These are phyloP conservation scores for Drosophila baimaii DNA, from an alignment of 1,140 invertebrate genomes.

Conservation along the genomic window DNA sequence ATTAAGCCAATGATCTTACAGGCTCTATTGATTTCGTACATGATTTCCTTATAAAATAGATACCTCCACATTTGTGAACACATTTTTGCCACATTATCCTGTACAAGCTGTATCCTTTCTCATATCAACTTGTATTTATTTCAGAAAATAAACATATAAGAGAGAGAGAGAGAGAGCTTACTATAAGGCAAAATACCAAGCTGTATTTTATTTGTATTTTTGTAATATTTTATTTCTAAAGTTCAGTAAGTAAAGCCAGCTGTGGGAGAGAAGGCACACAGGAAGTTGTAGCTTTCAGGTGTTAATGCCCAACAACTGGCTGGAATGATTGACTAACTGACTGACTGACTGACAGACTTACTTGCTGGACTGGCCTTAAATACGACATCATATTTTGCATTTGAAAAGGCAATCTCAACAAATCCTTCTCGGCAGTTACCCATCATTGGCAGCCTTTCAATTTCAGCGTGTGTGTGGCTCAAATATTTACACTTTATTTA, in stretches of 20 bases:
- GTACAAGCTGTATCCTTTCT: neutral
- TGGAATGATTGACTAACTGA: neutral
- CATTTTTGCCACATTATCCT: neutral
- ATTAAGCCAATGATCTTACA: too few species aligned
- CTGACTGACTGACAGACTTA: neutral
- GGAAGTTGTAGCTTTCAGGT: neutral
- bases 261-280: neutral
- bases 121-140: neutral
- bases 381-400: constrained; percentile 29
- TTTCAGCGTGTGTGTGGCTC: constrained; percentile 44
- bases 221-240: neutral
- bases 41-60: too few species aligned
- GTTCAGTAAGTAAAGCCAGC: neutral
- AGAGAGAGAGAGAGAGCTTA: neutral
- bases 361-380: neutral
- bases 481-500: constrained; percentile 83
- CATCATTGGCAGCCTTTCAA: constrained; percentile 41
- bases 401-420: constrained; percentile 31
- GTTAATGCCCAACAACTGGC: neutral
- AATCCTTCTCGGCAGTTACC: constrained; percentile 20
- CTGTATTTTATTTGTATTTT: neutral
- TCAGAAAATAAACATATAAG: neutral
- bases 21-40: too few species aligned
- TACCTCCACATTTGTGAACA: too few species aligned
- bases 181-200: neutral